phyloP scores from a whole-genome alignment of 2,888 invertebrate species.

The Gerris lacustris region DNA sequence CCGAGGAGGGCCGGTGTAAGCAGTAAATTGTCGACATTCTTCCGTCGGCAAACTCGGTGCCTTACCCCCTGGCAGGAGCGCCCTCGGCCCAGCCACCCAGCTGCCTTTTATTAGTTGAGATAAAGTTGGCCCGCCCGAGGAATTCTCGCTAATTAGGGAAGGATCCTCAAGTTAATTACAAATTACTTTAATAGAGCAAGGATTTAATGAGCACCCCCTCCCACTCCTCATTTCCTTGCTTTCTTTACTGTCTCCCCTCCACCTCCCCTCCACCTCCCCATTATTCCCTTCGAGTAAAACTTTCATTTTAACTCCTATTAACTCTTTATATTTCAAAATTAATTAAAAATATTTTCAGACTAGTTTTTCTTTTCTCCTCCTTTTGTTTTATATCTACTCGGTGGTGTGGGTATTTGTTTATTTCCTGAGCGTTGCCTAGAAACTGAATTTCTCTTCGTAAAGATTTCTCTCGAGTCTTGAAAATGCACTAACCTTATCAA shows the following conservation, averaged over 20 bases:
- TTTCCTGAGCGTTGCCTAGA: no score
- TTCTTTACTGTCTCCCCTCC: slow-evolving; percentile 15
- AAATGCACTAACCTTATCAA: no score
- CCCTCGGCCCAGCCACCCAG: not conserved
- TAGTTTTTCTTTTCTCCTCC: no score
- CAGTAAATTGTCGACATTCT: slow-evolving; percentile 1
- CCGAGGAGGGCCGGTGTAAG: not conserved
- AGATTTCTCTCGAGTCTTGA: no score
- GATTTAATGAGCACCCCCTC: slow-evolving; percentile 34
- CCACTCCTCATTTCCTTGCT: slow-evolving; percentile 24
- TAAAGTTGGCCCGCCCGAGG: slow-evolving; percentile 5
- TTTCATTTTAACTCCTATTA: not conserved
- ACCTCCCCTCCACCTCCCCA: slow-evolving; percentile 5
- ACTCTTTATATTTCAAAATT: not conserved
- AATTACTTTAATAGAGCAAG: slow-evolving; percentile 36
- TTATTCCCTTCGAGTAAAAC: slow-evolving; percentile 10
- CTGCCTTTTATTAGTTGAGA: slow-evolving; percentile 7
- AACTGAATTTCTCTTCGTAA: no score
- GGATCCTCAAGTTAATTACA: slow-evolving; percentile 34
- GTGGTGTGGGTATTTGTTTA: no score
- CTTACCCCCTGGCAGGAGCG: not conserved
- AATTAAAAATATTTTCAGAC: not conserved
- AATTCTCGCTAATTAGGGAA: slow-evolving; percentile 5
- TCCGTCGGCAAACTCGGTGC: not conserved
- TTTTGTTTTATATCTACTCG: no score